Evolutionary conservation across 2,888 invertebrate species (phyloP), one percentile per base, ranked within the genome.

Genomic region (Anthophora plumipes): DNA sequence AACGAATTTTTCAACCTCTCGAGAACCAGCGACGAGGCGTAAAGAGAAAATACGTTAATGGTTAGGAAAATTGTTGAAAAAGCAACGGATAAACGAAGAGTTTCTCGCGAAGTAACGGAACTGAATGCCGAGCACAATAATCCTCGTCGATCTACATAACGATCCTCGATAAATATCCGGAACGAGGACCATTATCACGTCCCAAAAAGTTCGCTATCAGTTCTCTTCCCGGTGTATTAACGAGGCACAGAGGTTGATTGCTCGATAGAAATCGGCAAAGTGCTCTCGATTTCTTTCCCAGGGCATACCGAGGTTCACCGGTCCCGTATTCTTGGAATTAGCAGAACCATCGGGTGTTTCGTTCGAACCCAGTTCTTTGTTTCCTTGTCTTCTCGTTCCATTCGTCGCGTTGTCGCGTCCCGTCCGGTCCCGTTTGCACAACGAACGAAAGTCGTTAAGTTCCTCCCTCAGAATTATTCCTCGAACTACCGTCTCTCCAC

Each of bases 371-470:
- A n/a, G 70, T 64, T 43, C 20, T 61, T 59, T 17, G 66, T 37
- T 43, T 76, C 50, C 60, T 50, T n/a, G n/a, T 50, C 31, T n/a
- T 43, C 57, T 54, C 68, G 1, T 71, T 61, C 14, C 17, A 74
- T 9, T 43, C 76, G 39, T 43, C 61, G 0, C 31, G 31, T 31
- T 4, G 31, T 31, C 31, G 31, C 31, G 31, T 31, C 4, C 31
- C n/a, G n/a, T 31, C 59, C 54, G 25, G 50, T n/a, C 12, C 57
- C 78, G 77, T 80, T 82, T 73, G 66, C 68, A 70, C 67, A 66
- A 77, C 70, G 66, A 76, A 77, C 71, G 83, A 85, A 88, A 84
- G 85, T 89, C 88, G 83, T 89, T 88, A 87, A 89, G 80, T 83
- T 85, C 76, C 63, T 64, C 73, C 76, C 63, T 55, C 82, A 81